Evolutionary conservation across 2,113 vertebrate genomes (phyloP).

Genomic region (Eidolon helvum): DNA sequence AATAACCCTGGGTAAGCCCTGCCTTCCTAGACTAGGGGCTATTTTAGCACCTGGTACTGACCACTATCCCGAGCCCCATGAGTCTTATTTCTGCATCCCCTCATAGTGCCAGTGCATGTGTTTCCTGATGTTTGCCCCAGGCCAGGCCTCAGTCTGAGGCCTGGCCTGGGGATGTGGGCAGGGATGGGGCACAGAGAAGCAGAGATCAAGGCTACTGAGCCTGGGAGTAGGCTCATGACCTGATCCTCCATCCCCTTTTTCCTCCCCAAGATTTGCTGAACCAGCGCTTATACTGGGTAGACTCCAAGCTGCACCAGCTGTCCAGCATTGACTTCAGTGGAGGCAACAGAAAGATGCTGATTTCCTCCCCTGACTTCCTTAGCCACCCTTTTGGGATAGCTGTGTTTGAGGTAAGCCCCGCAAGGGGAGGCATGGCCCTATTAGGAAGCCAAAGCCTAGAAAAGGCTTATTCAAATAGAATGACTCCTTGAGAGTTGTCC

Average conservation of each 20-base stretch:
- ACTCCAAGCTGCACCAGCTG: conserved; percentile 97
- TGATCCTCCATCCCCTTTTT: not conserved
- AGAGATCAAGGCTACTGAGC: not conserved
- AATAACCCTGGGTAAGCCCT: conserved; percentile 93
- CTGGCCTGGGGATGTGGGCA: not conserved
- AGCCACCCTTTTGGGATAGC: conserved; percentile 96
- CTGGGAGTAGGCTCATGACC: not conserved
- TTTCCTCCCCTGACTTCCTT: conserved; percentile 91
- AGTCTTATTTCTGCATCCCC: not conserved
- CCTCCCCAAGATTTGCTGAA: conserved; percentile 91
- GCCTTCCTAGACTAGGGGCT: not conserved
- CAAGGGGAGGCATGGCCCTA: not conserved
- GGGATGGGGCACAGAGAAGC: not conserved
- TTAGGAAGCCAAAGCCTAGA: conserved; percentile 6
- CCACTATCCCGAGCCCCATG: not conserved
- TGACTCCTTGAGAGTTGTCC: not conserved
- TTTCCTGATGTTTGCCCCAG: not conserved
- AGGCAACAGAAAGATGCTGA: conserved; percentile 93
- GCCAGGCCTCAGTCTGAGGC: not conserved
- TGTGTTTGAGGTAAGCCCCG: conserved; percentile 92
- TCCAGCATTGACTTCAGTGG: conserved; percentile 96
- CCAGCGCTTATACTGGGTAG: conserved; percentile 97
- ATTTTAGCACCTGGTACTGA: not conserved
- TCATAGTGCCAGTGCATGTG: not conserved
- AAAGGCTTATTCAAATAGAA: conserved; percentile 39